Conservation (phyloP, 2,113 vertebrate genomes). For the Ovis canadensis region DNA sequence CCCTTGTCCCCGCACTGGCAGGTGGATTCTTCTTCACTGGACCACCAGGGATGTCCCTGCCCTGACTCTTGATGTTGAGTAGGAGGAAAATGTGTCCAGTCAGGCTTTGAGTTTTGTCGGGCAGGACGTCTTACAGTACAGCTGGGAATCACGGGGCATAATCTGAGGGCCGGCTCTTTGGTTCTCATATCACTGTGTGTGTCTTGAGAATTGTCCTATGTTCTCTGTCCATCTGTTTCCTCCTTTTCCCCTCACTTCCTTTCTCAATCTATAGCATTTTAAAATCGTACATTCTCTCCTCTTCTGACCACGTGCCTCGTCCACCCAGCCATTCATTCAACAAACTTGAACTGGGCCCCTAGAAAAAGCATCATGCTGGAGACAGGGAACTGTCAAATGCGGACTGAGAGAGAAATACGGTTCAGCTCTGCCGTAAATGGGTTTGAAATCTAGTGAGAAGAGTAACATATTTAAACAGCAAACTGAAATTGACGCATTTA, state of each 20-base stretch:
- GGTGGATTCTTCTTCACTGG: neutral
- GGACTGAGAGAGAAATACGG: neutral
- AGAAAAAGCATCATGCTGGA: neutral
- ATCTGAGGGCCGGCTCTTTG: accelerated
- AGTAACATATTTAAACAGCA: neutral
- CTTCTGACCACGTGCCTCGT: neutral
- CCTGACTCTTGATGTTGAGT: neutral
- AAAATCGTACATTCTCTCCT: neutral
- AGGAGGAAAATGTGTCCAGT: neutral
- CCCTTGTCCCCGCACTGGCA: neutral
- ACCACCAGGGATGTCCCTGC: neutral
- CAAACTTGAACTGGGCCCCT: neutral
- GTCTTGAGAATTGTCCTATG: neutral
- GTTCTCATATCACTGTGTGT: neutral
- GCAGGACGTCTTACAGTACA: too few relatives aligned
- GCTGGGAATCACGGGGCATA: accelerated
- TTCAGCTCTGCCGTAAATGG: neutral
- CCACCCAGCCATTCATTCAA: neutral
- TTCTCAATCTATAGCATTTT: neutral
- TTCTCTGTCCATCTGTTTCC: neutral
- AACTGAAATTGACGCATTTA: neutral
- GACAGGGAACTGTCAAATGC: neutral
- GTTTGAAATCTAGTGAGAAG: neutral
- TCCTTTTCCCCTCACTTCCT: neutral
- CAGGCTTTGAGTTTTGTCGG: neutral